phyloP scores from a whole-genome alignment of 2,888 invertebrate genomes.

The Epinotia demarniana region DNA sequence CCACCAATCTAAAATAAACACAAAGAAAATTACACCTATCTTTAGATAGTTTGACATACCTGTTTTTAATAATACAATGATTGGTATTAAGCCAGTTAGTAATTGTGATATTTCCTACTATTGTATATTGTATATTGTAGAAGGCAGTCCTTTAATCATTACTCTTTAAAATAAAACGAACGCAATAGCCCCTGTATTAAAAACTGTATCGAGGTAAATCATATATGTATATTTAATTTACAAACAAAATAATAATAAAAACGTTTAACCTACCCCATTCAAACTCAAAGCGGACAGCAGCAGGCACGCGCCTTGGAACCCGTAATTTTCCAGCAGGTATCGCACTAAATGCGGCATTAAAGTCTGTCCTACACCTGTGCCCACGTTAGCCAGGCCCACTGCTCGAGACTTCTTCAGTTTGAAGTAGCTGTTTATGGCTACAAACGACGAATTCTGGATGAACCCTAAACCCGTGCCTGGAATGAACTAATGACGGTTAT shows the following conservation, averaged over 20 bases:
- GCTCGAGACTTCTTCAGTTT: conserved; percentile 87
- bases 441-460: conserved; percentile 88
- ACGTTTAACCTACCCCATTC: conserved; percentile 86
- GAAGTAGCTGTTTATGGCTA: conserved; percentile 90
- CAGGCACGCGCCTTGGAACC: conserved; percentile 86
- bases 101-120: not conserved
- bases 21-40: not conserved
- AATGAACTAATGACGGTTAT: conserved; percentile 49
- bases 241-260: conserved; percentile 14
- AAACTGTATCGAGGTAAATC: no score
- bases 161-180: no score
- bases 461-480: conserved; percentile 88
- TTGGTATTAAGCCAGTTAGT: not conserved
- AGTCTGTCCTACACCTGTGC: conserved; percentile 90
- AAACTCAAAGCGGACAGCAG: conserved; percentile 86
- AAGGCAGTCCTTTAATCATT: no score
- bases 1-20: conserved; percentile 79
- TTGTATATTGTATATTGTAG: no score
- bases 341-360: conserved; percentile 89
- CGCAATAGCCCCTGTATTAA: no score
- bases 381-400: conserved; percentile 90
- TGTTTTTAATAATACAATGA: not conserved
- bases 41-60: no score
- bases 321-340: conserved; percentile 86
- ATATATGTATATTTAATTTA: not conserved